Evolutionary conservation across 2,113 vertebrate genomes (phyloP).

Genomic region (Garra rufa): DNA sequence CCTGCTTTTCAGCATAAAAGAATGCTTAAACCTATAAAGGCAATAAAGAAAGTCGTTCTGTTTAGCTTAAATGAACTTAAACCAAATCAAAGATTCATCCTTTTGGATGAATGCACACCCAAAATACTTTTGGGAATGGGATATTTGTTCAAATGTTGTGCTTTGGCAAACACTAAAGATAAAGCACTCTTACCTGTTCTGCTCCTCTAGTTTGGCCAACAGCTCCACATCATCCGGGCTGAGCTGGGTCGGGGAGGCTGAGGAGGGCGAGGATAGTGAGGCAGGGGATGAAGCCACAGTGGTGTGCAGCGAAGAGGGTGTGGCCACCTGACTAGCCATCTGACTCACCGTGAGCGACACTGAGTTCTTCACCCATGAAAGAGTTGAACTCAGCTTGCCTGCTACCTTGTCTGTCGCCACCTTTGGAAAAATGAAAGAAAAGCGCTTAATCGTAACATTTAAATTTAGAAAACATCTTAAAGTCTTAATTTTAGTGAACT

Average conservation of each 20-base stretch:
- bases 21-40: not conserved
- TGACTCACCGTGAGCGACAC: constrained; percentile 97
- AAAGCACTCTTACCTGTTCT: constrained; percentile 87
- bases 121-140: not conserved
- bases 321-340: constrained; percentile 99
- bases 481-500: not conserved
- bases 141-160: not conserved
- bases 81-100: not conserved
- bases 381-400: constrained; percentile 98
- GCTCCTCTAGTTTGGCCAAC: constrained; percentile 94
- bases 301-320: constrained; percentile 88
- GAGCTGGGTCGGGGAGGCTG: constrained; percentile 84
- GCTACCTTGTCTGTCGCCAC: constrained; percentile 99
- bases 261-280: constrained; percentile 87
- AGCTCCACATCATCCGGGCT: constrained; percentile 94
- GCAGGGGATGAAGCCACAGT: constrained; percentile 68
- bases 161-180: not conserved
- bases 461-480: not conserved
- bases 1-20: constrained; percentile 12
- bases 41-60: not conserved
- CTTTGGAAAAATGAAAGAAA: constrained; percentile 68
- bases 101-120: too few species aligned
- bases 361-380: constrained; percentile 99
- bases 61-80: not conserved
- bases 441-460: not conserved